Evolutionary conservation across 1,140 invertebrate genomes (phyloP).

Genomic region (Eulimnadia texana): DNA sequence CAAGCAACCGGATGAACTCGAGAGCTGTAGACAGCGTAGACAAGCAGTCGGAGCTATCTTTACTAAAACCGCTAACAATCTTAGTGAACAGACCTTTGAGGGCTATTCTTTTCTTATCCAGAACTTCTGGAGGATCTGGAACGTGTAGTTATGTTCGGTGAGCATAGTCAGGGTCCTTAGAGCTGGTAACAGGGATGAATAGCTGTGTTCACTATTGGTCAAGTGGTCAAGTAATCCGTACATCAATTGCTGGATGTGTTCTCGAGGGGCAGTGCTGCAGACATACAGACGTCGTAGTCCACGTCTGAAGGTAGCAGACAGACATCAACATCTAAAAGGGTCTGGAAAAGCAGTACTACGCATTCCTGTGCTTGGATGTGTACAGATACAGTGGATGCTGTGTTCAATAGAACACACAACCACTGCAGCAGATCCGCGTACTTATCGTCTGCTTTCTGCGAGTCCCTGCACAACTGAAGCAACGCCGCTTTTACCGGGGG

Average conservation of each 20-base stretch:
- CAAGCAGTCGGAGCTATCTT: conserved; percentile 43
- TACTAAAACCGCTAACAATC: conserved; percentile 41
- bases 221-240: conserved; percentile 54
- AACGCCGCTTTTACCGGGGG: conserved; percentile 58
- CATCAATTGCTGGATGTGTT: conserved; percentile 45
- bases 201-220: conserved; percentile 41
- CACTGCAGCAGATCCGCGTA: conserved; percentile 50
- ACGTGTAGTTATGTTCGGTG: conserved; percentile 69
- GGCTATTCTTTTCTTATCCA: conserved; percentile 41
- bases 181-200: conserved; percentile 48
- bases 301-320: conserved; percentile 37
- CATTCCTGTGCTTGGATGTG: conserved; percentile 50
- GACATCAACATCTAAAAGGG: conserved; percentile 61
- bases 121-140: conserved; percentile 51
- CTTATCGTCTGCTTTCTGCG: conserved; percentile 50
- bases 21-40: conserved; percentile 39
- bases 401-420: conserved; percentile 49
- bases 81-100: conserved; percentile 43
- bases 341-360: conserved; percentile 49
- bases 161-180: conserved; percentile 58
- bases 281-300: conserved; percentile 27
- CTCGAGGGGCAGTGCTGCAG: conserved; percentile 54
- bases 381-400: conserved; percentile 20
- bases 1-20: conserved; percentile 39
- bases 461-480: conserved; percentile 40